A percentile compares a stretch with the other conserved stretches of the same genome.
These are phyloP conservation scores for Thaleichthys pacificus DNA, from an alignment of 2,797 vertebrate species.

Conservation along the genomic window DNA sequence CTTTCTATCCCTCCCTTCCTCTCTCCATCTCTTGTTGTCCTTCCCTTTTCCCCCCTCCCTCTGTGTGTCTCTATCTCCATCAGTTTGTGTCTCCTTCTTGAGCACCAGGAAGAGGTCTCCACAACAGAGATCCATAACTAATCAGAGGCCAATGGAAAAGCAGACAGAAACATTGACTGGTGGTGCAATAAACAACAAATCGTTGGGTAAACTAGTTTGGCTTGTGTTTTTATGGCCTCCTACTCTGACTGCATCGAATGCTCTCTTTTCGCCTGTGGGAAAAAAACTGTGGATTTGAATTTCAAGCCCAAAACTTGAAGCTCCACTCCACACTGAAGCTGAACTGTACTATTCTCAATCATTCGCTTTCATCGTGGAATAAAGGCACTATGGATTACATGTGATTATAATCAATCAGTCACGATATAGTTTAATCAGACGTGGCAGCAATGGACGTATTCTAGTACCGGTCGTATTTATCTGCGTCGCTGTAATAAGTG, in stretches of 20 bases:
- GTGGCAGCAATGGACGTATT: too few relatives aligned
- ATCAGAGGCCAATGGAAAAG: constrained; percentile 39
- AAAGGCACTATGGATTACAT: background rate
- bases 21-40: too few relatives aligned
- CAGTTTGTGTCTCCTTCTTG: too few relatives aligned
- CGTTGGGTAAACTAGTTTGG: background rate
- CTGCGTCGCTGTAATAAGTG: background rate
- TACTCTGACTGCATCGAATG: background rate
- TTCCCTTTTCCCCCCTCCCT: too few relatives aligned
- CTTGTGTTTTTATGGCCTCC: background rate
- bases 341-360: background rate
- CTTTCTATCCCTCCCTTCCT: too few relatives aligned
- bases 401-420: too few relatives aligned
- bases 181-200: constrained; percentile 55
- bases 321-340: background rate
- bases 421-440: too few relatives aligned
- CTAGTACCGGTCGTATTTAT: background rate
- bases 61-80: too few relatives aligned
- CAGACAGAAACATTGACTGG: constrained; percentile 40
- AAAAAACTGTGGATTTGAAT: background rate
- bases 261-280: background rate
- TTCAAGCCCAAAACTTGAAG: background rate
- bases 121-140: constrained; percentile 18
- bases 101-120: background rate
- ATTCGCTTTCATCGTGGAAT: background rate